A percentile compares a stretch with the other conserved stretches of the same genome.
Conservation (phyloP, 2,888 invertebrate genomes). For the Eupsilia transversa region DNA sequence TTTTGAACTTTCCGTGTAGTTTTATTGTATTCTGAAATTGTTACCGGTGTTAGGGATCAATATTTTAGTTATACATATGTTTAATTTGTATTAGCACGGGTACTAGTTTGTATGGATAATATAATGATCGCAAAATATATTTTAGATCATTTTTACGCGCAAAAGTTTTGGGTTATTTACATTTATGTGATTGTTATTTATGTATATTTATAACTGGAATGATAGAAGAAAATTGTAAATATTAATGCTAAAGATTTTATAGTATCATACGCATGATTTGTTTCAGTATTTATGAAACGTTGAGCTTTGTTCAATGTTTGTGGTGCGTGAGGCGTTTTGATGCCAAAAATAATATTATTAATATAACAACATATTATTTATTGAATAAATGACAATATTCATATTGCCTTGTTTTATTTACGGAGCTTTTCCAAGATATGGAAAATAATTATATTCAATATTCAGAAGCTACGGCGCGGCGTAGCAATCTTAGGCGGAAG, state of each 20-base stretch:
- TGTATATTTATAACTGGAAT: constrained; percentile 63
- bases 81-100: constrained; percentile 65
- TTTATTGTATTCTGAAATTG: constrained; percentile 34
- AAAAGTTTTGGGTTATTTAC: constrained; percentile 61
- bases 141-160: constrained; percentile 64
- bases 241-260: constrained; percentile 65
- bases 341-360: constrained; percentile 80
- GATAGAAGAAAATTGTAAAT: constrained; percentile 70
- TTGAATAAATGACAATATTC: constrained; percentile 87
- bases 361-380: constrained; percentile 82
- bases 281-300: constrained; percentile 76
- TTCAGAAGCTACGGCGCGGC: neutral
- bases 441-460: neutral
- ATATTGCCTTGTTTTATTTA: constrained; percentile 70
- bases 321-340: constrained; percentile 78
- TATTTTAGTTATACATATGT: constrained; percentile 61
- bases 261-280: constrained; percentile 67
- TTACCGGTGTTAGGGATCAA: constrained; percentile 68
- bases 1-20: constrained; percentile 10
- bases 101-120: constrained; percentile 63
- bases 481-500: constrained; percentile 3
- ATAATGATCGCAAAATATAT: constrained; percentile 56
- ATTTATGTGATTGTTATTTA: constrained; percentile 65
- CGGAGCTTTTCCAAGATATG: neutral
- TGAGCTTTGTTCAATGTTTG: constrained; percentile 86